Base-by-base conservation (phyloP, 2,797 vertebrate species). In the Heterohyrax brucei region DNA sequence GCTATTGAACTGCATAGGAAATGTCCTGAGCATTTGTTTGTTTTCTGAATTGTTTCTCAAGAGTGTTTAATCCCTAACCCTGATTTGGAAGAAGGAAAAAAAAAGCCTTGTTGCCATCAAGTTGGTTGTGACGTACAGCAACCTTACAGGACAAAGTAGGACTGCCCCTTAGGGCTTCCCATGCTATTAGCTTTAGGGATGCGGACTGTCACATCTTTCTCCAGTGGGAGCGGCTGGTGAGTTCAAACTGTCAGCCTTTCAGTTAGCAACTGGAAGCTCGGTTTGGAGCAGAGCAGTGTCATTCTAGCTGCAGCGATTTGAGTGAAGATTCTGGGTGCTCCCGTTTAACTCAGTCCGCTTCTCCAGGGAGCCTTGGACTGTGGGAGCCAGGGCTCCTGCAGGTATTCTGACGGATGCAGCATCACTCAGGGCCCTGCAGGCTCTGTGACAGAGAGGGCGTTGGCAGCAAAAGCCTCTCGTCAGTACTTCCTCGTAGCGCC, bases 11-110 rank as follows among this genome's bases (percentile, higher is more conserved):
- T 95, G 30, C 24, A 2, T 80, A 59, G n/a, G 50, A 70, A 96
- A 76, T 92, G n/a, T 79, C 46, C 30, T 90, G 19, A 95, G 72
- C 39, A 22, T 94, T 81, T 91, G 33, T 93, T 92, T 91, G 33
- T 93, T 92, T 94, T 70, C 26, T 26, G 72, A 78, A 86, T 16
- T 22, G 22, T 89, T 93, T 95, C 56, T 96, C 44, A 50, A 50
- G 73, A 59, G 46, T 77, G 61, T 66, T 53, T 86, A 22, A 46
- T 94, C 59, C 19, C n/a, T 13, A 76, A 13, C 4, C 5, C 6
- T 39, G 7, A 73, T 21, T 73, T 5, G 59, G 70, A 73, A 33
- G 14, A 39, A 39, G 26, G 5, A 30, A 61, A 61, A 61, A 61
- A 61, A 61, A 61, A 61, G 22, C 18, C 59, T 16, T 13, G 12